Percentiles rank a stretch among this genome's conserved stretches.
These are phyloP conservation scores for Sebastes schlegelii DNA, from an alignment of 2,113 vertebrate species.

Conservation along the genomic window DNA sequence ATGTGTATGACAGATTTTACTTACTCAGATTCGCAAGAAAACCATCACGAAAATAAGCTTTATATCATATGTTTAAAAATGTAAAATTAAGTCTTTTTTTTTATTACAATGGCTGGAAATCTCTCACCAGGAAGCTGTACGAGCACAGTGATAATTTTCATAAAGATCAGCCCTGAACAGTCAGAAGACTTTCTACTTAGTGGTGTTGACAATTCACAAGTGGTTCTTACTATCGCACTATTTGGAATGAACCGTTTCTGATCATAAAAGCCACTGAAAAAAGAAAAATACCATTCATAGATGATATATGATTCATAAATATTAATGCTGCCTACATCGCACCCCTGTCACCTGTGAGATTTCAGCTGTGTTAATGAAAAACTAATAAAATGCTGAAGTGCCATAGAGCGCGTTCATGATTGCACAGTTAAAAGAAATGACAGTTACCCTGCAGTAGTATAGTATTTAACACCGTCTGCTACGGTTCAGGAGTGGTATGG, in stretches of 20 bases:
- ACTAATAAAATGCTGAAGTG: neutral
- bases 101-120: neutral
- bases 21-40: neutral
- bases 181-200: neutral
- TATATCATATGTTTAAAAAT: constrained; percentile 4
- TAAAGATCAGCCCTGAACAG: neutral
- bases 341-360: neutral
- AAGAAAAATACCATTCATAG: constrained; percentile 1
- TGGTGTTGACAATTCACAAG: neutral
- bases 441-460: constrained; percentile 4
- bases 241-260: neutral
- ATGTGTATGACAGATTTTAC: neutral
- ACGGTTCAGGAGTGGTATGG: constrained; percentile 26
- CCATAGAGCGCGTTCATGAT: neutral
- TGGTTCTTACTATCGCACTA: neutral
- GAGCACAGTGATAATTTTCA: neutral
- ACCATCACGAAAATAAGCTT: neutral
- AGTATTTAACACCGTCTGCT: neutral
- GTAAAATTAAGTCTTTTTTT: neutral
- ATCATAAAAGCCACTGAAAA: constrained; percentile 13
- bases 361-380: neutral
- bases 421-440: neutral
- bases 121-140: neutral
- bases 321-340: neutral
- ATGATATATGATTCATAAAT: neutral